Base-by-base conservation (phyloP, 2,113 vertebrate genomes). In the Sinocyclocheilus grahami region DNA sequence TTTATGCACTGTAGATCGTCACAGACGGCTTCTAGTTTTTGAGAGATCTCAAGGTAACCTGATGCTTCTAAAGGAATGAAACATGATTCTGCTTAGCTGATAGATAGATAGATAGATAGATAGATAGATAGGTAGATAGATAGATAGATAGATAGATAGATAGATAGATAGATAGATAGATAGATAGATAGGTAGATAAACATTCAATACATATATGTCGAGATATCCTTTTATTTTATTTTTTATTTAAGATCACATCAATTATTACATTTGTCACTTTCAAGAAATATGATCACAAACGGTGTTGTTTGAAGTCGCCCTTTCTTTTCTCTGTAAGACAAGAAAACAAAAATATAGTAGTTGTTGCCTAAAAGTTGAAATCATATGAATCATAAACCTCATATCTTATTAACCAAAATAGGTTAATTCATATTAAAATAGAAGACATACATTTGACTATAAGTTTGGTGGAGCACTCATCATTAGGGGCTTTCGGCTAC, bases 381-480 rank as follows among this genome's bases (percentile, higher is more conserved):
- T 37, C 37, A 37, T 37, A 37, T 37, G 37, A 37, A 37, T 37
- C 4, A 37, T 37, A 37, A 37, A 5, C 37, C 37, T 37, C 37
- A 37, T 37, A 37, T 37, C 37, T 37, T 37, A 37, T 37, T 37
- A 37, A 37, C 37, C 37, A 37, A 37, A 37, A 37, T 37, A 5
- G 37, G 5, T 37, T 37, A 37, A 37, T 37, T 37, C 5, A 5
- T 48, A 30, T 20, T 16, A 20, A 24, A 69, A 69, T 4, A 51
- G 16, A 30, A 27, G 14, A 37, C 3, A 88, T 92, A 96, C 96
- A 97, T 95, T 83, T 95, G 85, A 98, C 92, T 1, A 91, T 91
- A 5, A 98, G 94, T 16, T 71, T 94, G 88, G 96, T 96, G 1
- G 89, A 95, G 90, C 92, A 96, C 88, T 92, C 91, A 0, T 92